phyloP scores from a whole-genome alignment of 2,888 invertebrate species.

The Scaptomyza parva region DNA sequence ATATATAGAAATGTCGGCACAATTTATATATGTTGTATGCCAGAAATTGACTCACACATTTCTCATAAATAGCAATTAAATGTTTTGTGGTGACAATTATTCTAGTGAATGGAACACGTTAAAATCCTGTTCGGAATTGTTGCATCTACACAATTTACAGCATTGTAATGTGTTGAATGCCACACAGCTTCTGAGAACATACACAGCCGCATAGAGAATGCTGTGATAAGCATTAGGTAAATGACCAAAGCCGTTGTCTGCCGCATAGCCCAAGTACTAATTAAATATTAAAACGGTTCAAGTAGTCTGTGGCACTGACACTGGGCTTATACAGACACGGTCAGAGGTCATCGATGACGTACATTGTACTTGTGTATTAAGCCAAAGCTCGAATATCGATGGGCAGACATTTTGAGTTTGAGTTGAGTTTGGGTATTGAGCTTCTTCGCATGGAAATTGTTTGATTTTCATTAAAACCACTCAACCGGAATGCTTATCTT shows the following conservation, averaged over 20 bases:
- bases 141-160: background rate
- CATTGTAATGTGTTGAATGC: background rate
- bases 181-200: background rate
- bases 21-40: background rate
- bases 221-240: conserved; percentile 27
- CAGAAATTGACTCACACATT: background rate
- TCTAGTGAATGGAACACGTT: background rate
- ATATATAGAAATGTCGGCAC: no score
- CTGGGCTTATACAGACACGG: background rate
- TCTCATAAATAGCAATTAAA: background rate
- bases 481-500: conserved; percentile 69
- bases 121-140: background rate
- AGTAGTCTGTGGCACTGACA: conserved; percentile 1
- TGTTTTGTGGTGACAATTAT: background rate
- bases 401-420: conserved; percentile 9
- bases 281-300: conserved; percentile 50
- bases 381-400: conserved; percentile 16
- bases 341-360: background rate
- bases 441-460: conserved; percentile 44
- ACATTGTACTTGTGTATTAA: background rate
- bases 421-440: conserved; percentile 6
- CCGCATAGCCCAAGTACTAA: conserved; percentile 30
- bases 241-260: conserved; percentile 18
- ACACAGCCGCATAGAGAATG: background rate
- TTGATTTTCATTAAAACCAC: conserved; percentile 75